Evolutionary conservation across 1,140 invertebrate species (phyloP), one percentile per base, ranked within the genome.

Genomic region (Matsumurasca onukii): DNA sequence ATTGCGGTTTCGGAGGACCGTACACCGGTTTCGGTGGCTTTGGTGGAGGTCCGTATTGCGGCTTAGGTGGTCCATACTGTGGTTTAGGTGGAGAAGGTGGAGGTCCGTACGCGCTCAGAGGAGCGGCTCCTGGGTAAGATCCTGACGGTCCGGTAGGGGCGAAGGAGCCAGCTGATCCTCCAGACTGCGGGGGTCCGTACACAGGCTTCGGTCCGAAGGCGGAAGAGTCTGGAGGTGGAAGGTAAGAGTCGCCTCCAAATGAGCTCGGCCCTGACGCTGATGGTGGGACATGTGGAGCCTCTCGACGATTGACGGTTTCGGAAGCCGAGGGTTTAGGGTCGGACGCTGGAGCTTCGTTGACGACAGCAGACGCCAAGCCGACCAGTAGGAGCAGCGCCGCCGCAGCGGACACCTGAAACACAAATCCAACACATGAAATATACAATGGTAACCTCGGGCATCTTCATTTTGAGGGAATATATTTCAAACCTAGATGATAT

Each of bases 1-100:
- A 84, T 1, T 78, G 72, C 29, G 77, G 79, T 68, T 82, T 83
- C 0, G 82, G 71, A 81, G 70, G 61, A 61, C 71, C 39, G 74
- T 63, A 59, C 68, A 66, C 27, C 22, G 73, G 67, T 62, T 77
- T 83, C 2, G 52, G 51, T 59, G 80, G 67, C 55, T 78, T 76
- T 55, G 79, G 73, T 2, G 70, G 73, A 25, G 34, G 34, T 3
- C 71, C 70, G 45, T 73, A 74, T 29, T 69, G 68, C 15, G 74
- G 74, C 25, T 76, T 68, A 17, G 77, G 78, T 24, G 79, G 76
- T 62, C 78, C 81, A 69, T 82, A 82, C 0, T 20, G 27, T 63
- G 29, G 55, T 31, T 62, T 63, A 66, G 76, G 76, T 15, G 79
- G 78, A 20, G 80, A 80, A 1, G 79, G 76, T 64, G 77, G 73